These are phyloP conservation scores for Unio delphinus DNA, from an alignment of 2,888 invertebrate species.

Conservation along the genomic window DNA sequence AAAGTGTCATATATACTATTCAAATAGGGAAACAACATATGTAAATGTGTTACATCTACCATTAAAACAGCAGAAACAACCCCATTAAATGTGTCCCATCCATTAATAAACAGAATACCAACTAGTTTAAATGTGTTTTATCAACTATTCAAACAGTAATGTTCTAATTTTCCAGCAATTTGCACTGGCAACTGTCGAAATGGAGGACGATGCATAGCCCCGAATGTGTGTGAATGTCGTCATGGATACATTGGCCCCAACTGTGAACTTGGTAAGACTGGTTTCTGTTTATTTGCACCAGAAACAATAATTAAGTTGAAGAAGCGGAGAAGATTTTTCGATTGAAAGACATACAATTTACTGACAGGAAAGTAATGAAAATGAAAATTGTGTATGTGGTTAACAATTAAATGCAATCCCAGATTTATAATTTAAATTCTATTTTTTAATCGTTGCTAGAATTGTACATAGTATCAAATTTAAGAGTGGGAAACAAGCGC, in stretches of 20 bases:
- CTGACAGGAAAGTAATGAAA: too few relatives aligned
- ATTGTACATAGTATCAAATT: too few relatives aligned
- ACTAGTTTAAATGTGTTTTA: not conserved
- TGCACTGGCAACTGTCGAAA: constrained; percentile 78
- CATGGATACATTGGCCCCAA: constrained; percentile 85
- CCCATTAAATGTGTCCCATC: not conserved
- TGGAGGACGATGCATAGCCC: constrained; percentile 85
- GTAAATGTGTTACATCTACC: not conserved
- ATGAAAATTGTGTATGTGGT: too few relatives aligned
- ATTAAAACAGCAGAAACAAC: too few relatives aligned
- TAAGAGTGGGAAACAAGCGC: too few relatives aligned
- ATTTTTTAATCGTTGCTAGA: too few relatives aligned
- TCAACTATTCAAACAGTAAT: not conserved
- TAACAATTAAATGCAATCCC: too few relatives aligned
- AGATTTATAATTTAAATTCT: too few relatives aligned
- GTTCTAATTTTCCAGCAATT: constrained; percentile 15
- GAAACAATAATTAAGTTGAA: too few relatives aligned
- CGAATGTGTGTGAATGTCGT: constrained; percentile 85
- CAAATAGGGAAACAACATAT: not conserved
- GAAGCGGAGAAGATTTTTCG: too few relatives aligned
- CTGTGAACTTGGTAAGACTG: constrained; percentile 79
- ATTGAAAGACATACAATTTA: too few relatives aligned
- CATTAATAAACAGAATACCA: not conserved
- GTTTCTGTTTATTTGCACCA: not conserved
- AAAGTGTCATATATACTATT: not conserved